A percentile compares a stretch with the other conserved stretches of the same genome.
Evolutionary conservation across 2,888 invertebrate species (phyloP).

Genomic region (Dysmachus trigonus): DNA sequence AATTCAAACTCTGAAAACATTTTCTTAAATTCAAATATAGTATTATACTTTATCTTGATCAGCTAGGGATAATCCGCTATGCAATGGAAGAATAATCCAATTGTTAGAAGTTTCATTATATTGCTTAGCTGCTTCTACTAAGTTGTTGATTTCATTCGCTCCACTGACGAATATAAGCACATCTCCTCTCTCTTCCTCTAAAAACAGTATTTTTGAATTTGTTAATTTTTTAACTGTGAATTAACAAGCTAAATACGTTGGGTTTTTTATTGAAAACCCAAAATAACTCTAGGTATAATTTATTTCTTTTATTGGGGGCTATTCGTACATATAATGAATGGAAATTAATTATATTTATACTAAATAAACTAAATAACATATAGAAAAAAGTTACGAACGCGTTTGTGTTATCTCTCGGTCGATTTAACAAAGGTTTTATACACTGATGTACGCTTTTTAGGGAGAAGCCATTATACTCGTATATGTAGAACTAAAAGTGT

Average conservation of each 20-base stretch:
- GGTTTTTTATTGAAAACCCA: neutral
- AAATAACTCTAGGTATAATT: too few species aligned
- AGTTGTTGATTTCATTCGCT: slow-evolving; percentile 87
- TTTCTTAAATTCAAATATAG: too few species aligned
- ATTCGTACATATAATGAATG: too few species aligned
- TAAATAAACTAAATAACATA: too few species aligned
- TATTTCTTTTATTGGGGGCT: too few species aligned
- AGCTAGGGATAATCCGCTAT: slow-evolving; percentile 88
- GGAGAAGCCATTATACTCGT: too few species aligned
- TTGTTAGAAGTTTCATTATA: slow-evolving; percentile 79
- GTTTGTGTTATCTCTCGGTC: too few species aligned
- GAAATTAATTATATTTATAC: too few species aligned
- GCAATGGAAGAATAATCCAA: slow-evolving; percentile 94
- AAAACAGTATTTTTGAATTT: slow-evolving; percentile 6
- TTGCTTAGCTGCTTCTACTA: slow-evolving; percentile 85
- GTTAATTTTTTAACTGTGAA: neutral
- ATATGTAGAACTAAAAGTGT: too few species aligned
- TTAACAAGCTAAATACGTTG: neutral
- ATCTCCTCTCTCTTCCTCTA: slow-evolving; percentile 88
- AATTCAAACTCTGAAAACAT: slow-evolving; percentile 49
- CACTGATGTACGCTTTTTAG: too few species aligned
- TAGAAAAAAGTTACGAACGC: too few species aligned
- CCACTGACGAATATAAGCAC: slow-evolving; percentile 95
- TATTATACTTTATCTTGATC: slow-evolving; percentile 90
- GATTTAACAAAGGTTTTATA: too few species aligned